A percentile compares a stretch with the other conserved stretches of the same genome.
phyloP scores from a whole-genome alignment of 2,113 vertebrate genomes.

The Hippopotamus amphibius region DNA sequence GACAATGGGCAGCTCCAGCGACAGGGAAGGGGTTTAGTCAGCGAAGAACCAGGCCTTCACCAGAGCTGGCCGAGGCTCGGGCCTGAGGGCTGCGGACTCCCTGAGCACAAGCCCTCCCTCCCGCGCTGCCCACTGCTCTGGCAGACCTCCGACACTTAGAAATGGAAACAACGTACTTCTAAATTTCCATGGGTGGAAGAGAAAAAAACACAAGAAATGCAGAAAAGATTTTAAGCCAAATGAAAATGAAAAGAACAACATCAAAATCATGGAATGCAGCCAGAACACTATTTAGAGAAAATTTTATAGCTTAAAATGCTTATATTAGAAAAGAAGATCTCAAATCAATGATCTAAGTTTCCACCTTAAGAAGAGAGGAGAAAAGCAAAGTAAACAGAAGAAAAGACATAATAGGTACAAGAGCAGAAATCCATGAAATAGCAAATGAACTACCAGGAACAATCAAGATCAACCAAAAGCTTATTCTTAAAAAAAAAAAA shows the following conservation, averaged over 20 bases:
- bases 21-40: too few relatives aligned
- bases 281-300: not conserved
- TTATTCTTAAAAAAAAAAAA: not conserved
- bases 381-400: not conserved
- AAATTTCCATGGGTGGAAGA: not conserved
- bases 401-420: not conserved
- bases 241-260: not conserved
- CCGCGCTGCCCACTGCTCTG: not conserved
- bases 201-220: not conserved
- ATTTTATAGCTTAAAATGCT: not conserved
- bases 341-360: not conserved
- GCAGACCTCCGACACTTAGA: not conserved
- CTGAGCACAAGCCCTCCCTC: not conserved
- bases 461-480: not conserved
- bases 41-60: too few relatives aligned
- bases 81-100: not conserved
- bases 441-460: not conserved
- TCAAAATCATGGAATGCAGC: not conserved
- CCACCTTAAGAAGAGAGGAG: not conserved
- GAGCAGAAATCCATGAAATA: not conserved
- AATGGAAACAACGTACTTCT: not conserved
- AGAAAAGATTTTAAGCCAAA: not conserved
- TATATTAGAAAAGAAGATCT: not conserved
- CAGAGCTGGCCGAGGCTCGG: not conserved
- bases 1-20: rapidly evolving